A percentile compares a stretch with the other conserved stretches of the same genome.
Evolutionary conservation across 1,140 invertebrate species (phyloP).

Genomic region (Drosophila tani): DNA sequence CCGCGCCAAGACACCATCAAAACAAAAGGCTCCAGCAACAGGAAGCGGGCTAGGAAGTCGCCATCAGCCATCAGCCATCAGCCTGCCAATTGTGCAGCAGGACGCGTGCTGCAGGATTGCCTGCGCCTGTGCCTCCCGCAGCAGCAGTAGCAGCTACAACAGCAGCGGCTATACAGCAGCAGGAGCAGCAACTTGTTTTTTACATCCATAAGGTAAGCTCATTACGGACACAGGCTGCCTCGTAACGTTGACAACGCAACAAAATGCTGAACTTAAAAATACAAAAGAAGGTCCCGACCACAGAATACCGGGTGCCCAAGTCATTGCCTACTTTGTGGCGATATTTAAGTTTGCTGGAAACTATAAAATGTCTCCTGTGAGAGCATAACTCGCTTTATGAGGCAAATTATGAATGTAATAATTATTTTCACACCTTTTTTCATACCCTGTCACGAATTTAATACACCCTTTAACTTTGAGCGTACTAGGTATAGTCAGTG

Average conservation of each 20-base stretch:
- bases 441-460: background rate
- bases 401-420: background rate
- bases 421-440: too few species aligned
- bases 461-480: background rate
- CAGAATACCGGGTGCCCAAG: background rate
- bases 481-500: background rate
- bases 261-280: background rate
- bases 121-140: constrained; percentile 34
- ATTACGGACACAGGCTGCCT: constrained; percentile 63
- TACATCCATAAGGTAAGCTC: constrained; percentile 79
- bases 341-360: background rate
- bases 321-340: background rate
- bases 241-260: constrained; percentile 59
- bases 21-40: constrained; percentile 45
- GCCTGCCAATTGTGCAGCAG: constrained; percentile 75
- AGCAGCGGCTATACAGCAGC: constrained; percentile 30
- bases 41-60: constrained; percentile 63
- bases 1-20: constrained; percentile 65
- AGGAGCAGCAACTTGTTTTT: constrained; percentile 50
- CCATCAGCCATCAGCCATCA: constrained; percentile 41
- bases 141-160: constrained; percentile 12
- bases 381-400: too few species aligned
- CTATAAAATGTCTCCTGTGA: background rate
- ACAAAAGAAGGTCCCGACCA: background rate
- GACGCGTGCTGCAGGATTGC: constrained; percentile 69